Conservation (phyloP, 2,888 invertebrate genomes). For the Rugalucina vietnamica region DNA sequence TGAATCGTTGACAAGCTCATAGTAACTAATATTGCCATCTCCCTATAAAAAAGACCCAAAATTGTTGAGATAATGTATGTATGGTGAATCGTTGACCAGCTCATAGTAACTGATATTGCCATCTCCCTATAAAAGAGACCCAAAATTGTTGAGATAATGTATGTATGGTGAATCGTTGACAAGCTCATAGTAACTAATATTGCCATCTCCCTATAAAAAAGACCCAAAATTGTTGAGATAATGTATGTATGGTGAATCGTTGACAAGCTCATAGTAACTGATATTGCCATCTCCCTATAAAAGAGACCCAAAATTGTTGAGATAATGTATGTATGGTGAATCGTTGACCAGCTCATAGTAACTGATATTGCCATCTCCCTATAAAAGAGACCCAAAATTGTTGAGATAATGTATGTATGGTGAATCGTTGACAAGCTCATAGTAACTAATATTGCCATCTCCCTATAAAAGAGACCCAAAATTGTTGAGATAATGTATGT, state of each 20-base stretch:
- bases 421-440: constrained; percentile 95
- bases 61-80: constrained; percentile 98
- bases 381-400: too few species aligned
- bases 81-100: constrained; percentile 96
- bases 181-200: constrained; percentile 97
- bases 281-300: constrained; percentile 96
- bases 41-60: constrained; percentile 88
- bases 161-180: constrained; percentile 97
- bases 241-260: constrained; percentile 97
- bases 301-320: too few species aligned
- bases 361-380: constrained; percentile 98
- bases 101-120: constrained; percentile 98
- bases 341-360: constrained; percentile 97
- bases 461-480: too few species aligned
- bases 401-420: constrained; percentile 98
- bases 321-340: constrained; percentile 97
- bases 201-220: constrained; percentile 92
- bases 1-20: constrained; percentile 95
- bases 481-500: constrained; percentile 98
- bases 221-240: constrained; percentile 99
- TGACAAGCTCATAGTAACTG: constrained; percentile 96
- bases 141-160: constrained; percentile 98
- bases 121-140: constrained; percentile 92
- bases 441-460: constrained; percentile 98
- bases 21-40: constrained; percentile 98